Evolutionary conservation across 2,797 vertebrate species (phyloP), one percentile per base, ranked within the genome.

Genomic region (Hyperoplus lanceolatus): DNA sequence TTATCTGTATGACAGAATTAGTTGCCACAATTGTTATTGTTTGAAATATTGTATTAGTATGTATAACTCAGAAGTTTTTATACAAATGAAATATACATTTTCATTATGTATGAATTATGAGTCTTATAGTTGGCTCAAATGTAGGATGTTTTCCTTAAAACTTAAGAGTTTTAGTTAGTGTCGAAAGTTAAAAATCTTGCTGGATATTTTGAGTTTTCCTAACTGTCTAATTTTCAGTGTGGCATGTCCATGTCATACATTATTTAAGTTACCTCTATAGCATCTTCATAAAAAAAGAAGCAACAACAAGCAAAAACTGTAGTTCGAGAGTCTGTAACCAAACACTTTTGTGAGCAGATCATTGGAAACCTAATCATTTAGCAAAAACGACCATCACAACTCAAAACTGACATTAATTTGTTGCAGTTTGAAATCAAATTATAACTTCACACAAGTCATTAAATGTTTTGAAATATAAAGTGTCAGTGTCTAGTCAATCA

Each of bases 401-500:
- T 41, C 0, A 6, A 72, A 59, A 45, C 6, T 39, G 13, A n/a
- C 29, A 6, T 53, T 14, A 29, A 29, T 18, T 41, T 4, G 1
- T 43, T 41, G 13, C 41, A 6, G 46, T 48, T 39, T 14, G 6
- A 54, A 18, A 68, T 8, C 15, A 36, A 38, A 54, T 55, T 21
- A 18, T 3, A 48, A n/a, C 8, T 18, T 43, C 8, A 36, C 29
- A 49, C 4, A 36, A 8, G 7, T 49, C 16, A 49, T 59, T 59
- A 1, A 18, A 67, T 49, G 29, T 15, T 43, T 16, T 63, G 36
- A 68, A 75, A 63, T 48, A 9, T 2, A 14, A 69, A 56, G 21
- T 36, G 12, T 15, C 29, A 16, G 61, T 13, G 6, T 46, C 48
- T n/a, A 63, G 79, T 87, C 14, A 82, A 73, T 89, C 85, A 87